These are phyloP conservation scores for Carollia perspicillata DNA, from an alignment of 2,113 vertebrate genomes.

Conservation along the genomic window DNA sequence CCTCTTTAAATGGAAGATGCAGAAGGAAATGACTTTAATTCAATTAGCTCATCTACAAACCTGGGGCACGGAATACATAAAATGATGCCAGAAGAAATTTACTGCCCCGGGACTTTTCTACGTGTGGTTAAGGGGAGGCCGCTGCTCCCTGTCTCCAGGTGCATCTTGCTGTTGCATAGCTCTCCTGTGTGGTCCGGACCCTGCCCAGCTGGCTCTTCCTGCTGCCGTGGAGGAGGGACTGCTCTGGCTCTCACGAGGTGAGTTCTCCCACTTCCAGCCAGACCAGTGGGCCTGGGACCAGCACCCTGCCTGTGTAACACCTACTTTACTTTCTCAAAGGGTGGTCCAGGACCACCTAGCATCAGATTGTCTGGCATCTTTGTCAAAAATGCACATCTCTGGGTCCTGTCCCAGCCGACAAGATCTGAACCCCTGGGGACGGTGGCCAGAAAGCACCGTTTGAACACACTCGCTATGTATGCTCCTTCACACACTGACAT, in stretches of 20 bases:
- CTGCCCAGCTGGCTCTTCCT: conserved; percentile 2
- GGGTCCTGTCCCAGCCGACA: neutral
- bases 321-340: neutral
- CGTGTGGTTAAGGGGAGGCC: neutral
- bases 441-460: neutral
- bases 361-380: neutral
- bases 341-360: conserved; percentile 18
- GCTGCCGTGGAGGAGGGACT: neutral
- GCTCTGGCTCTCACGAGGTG: neutral
- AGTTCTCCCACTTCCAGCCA: neutral
- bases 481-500: neutral
- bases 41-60: conserved; percentile 57
- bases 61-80: conserved; percentile 48
- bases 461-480: neutral
- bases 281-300: neutral
- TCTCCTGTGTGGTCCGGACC: conserved; percentile 51
- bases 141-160: neutral
- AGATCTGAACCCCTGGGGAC: neutral
- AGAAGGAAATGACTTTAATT: conserved; percentile 67
- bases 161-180: neutral
- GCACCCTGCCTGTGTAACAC: neutral
- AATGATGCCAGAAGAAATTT: conserved; percentile 7
- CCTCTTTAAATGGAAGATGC: conserved; percentile 52
- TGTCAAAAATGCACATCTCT: neutral
- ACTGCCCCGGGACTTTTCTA: neutral